These are phyloP conservation scores for Scophthalmus maximus DNA, from an alignment of 2,113 vertebrate species.

Conservation along the genomic window DNA sequence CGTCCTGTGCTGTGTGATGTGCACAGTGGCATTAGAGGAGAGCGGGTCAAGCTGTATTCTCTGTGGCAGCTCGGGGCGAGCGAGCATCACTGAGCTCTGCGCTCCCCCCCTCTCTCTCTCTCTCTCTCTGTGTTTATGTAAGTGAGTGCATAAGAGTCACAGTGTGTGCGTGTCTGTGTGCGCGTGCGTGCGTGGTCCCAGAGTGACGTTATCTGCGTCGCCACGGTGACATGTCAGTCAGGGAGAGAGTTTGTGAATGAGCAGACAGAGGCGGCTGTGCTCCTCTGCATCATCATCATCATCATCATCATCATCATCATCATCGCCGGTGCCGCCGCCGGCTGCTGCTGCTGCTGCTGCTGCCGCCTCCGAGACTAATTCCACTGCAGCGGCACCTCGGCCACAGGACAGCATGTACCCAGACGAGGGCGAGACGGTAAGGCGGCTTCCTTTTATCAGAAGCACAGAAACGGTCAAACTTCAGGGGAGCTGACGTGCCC, in stretches of 20 bases:
- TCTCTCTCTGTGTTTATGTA: conserved; percentile 65
- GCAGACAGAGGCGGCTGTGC: too few species aligned
- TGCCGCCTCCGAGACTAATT: conserved; percentile 17
- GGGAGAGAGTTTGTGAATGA: conserved; percentile 51
- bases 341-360: too few species aligned
- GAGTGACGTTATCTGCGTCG: conserved; percentile 44
- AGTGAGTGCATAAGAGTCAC: conserved; percentile 49
- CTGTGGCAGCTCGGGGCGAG: conserved; percentile 34
- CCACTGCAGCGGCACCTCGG: conserved; percentile 48
- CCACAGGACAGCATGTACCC: conserved; percentile 78
- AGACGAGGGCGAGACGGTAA: conserved; percentile 77
- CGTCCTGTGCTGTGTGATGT: conserved; percentile 26
- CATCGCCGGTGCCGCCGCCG: conserved; percentile 39
- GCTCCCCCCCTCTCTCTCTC: not conserved
- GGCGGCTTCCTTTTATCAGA: conserved; percentile 26
- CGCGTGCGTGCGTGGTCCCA: not conserved
- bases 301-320: conserved; percentile 11
- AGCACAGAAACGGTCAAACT: not conserved
- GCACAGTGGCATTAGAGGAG: conserved; percentile 34
- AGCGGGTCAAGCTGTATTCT: conserved; percentile 52
- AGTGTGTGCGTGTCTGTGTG: conserved; percentile 16
- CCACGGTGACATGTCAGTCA: conserved; percentile 64
- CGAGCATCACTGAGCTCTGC: conserved; percentile 42
- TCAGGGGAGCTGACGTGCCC: not conserved
- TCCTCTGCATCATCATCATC: conserved; percentile 54